Base-by-base conservation (phyloP, 2,797 vertebrate species). In the Apodemus agrarius region DNA sequence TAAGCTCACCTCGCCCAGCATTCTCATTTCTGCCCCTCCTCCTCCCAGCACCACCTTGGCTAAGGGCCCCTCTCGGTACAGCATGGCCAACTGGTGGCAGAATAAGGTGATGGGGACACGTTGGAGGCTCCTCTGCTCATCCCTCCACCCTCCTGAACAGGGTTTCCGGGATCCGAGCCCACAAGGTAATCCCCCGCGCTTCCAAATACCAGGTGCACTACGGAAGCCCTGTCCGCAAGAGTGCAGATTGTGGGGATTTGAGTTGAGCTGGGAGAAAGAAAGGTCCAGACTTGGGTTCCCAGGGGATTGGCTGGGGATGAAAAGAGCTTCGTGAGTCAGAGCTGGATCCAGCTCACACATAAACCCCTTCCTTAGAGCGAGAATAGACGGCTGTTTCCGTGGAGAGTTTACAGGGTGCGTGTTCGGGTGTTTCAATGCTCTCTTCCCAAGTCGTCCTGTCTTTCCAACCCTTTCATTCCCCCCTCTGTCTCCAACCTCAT, bases 281-380 rank as follows among this genome's bases (percentile, higher is more conserved):
- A 59, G 57, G 76, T 37, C 82, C 79, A 31, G 67, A 29, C 14
- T 3, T 6, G 9, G 10, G 2, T 19, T 65, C 40, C 13, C 22
- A 46, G 69, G 37, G 63, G 69, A 81, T 19, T 83, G 93, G 14
- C 21, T 14, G 22, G n/a, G 34, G 19, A 80, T 7, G 34, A 85
- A 82, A 10, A 26, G 26, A 67, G 16, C 69, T 5, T 19, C 0
- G 0, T 0, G 3, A 31, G 46, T 88, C 82, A 90, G 80, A 81
- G 72, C 75, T 74, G 43, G 52, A 49, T 78, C 69, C 0, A 0
- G 37, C 76, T 93, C 72, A 89, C 57, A 29, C 26, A 10, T 24
- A 69, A 67, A 63, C 75, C 69, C 40, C 67, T 17, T 94, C 82
- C 82, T 95, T 29, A 54, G 74, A 72, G 75, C n/a, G n/a, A 86